These are phyloP conservation scores for Palaemon carinicauda DNA, from an alignment of 1,140 invertebrate species.

Conservation along the genomic window DNA sequence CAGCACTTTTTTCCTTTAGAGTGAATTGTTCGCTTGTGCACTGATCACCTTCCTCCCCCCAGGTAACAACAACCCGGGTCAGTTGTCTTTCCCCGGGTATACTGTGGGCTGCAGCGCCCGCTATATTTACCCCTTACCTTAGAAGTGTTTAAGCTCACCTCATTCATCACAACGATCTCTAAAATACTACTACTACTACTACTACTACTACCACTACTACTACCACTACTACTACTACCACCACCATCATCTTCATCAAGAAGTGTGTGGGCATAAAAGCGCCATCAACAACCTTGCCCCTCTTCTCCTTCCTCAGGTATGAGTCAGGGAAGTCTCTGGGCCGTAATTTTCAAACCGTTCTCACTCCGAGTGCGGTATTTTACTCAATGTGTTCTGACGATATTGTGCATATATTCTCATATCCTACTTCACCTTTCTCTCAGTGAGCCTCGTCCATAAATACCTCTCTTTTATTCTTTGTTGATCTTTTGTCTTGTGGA, in stretches of 20 bases:
- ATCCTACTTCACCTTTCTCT: not conserved
- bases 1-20: no score
- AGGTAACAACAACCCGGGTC: conserved; percentile 6
- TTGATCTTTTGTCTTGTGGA: not conserved
- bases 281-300: not conserved
- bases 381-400: conserved; percentile 32
- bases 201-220: no score
- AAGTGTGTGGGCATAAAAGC: not conserved
- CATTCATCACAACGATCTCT: not conserved
- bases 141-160: not conserved
- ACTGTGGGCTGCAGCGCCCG: conserved; percentile 44
- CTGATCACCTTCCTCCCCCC: conserved; percentile 5
- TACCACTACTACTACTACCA: not conserved
- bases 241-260: not conserved
- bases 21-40: not conserved
- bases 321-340: not conserved
- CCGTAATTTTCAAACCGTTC: not conserved
- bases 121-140: conserved; percentile 50
- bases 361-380: conserved; percentile 11
- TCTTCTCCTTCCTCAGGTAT: not conserved
- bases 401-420: not conserved
- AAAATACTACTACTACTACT: not conserved
- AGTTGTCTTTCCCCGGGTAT: conserved; percentile 33
- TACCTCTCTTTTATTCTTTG: not conserved
- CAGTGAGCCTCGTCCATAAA: not conserved